phyloP scores from a whole-genome alignment of 2,888 invertebrate species.

The Tetranychus truncatus region DNA sequence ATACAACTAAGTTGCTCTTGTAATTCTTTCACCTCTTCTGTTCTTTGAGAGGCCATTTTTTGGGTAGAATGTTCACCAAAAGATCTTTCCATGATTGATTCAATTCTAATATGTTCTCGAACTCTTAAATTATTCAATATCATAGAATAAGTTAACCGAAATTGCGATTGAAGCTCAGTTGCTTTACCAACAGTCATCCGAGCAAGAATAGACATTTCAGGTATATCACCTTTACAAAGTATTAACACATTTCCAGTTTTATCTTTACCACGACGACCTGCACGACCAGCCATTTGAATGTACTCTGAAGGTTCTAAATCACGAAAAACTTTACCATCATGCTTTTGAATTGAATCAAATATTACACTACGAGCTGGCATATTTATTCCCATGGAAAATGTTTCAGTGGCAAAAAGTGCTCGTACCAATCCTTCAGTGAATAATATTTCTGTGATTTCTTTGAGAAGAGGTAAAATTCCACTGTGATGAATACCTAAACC shows the following conservation, averaged over 20 bases:
- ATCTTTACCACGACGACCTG: slow-evolving; percentile 82
- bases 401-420: slow-evolving; percentile 89
- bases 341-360: slow-evolving; percentile 77
- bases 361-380: slow-evolving; percentile 97
- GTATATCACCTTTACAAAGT: slow-evolving; percentile 58
- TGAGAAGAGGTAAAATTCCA: slow-evolving; percentile 91
- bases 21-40: background rate
- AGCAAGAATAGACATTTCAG: slow-evolving; percentile 50
- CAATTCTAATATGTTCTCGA: slow-evolving; percentile 29
- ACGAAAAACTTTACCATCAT: slow-evolving; percentile 62
- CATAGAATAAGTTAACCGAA: slow-evolving; percentile 89
- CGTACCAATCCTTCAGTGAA: slow-evolving; percentile 83
- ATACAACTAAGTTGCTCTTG: background rate
- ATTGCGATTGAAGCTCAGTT: slow-evolving; percentile 70
- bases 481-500: slow-evolving; percentile 97
- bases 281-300: slow-evolving; percentile 95
- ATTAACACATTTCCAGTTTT: slow-evolving; percentile 86
- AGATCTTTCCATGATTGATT: slow-evolving; percentile 29
- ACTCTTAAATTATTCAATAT: slow-evolving; percentile 52
- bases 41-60: background rate
- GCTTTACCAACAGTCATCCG: slow-evolving; percentile 66
- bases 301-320: slow-evolving; percentile 76
- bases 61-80: slow-evolving; percentile 22
- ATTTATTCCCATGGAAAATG: slow-evolving; percentile 99
- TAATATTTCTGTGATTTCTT: slow-evolving; percentile 93